Conservation (phyloP, 2,113 vertebrate species). For the Corythoichthys haematopterus region DNA sequence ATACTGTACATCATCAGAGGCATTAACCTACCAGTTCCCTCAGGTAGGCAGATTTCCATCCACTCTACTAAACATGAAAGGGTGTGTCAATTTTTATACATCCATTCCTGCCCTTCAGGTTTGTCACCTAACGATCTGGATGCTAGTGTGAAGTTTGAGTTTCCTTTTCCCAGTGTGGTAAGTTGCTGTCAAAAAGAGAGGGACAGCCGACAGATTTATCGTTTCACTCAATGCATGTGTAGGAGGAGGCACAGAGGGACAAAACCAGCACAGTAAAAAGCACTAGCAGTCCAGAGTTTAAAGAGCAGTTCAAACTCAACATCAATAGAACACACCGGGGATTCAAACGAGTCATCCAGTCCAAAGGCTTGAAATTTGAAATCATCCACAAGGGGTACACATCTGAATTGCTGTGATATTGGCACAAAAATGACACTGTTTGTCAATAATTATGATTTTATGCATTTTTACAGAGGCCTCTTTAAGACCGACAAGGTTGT, state of each 20-base stretch:
- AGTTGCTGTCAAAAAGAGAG: slow-evolving; percentile 25
- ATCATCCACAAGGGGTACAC: slow-evolving; percentile 84
- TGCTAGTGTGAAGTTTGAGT: slow-evolving; percentile 86
- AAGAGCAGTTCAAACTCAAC: slow-evolving; percentile 82
- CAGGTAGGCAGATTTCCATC: slow-evolving; percentile 67
- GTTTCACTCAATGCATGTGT: slow-evolving; percentile 9
- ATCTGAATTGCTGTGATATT: background rate
- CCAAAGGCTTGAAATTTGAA: slow-evolving; percentile 91
- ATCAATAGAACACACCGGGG: slow-evolving; percentile 80
- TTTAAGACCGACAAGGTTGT: slow-evolving; percentile 83
- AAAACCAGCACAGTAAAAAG: slow-evolving; percentile 80
- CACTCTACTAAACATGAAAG: background rate
- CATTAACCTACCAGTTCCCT: slow-evolving; percentile 77
- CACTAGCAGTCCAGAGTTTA: slow-evolving; percentile 85
- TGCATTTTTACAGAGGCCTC: slow-evolving; percentile 71
- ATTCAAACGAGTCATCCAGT: slow-evolving; percentile 81
- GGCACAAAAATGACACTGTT: background rate
- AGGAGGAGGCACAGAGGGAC: slow-evolving; percentile 90
- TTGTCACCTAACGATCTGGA: slow-evolving; percentile 80
- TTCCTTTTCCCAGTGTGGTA: slow-evolving; percentile 85
- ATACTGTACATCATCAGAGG: slow-evolving; percentile 77
- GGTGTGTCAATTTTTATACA: slow-evolving; percentile 5
- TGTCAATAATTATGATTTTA: background rate
- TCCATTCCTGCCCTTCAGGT: slow-evolving; percentile 58
- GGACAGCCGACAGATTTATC: background rate